Evolutionary conservation across 1,140 invertebrate genomes (phyloP).

Genomic region (Tetramorium alpestre): DNA sequence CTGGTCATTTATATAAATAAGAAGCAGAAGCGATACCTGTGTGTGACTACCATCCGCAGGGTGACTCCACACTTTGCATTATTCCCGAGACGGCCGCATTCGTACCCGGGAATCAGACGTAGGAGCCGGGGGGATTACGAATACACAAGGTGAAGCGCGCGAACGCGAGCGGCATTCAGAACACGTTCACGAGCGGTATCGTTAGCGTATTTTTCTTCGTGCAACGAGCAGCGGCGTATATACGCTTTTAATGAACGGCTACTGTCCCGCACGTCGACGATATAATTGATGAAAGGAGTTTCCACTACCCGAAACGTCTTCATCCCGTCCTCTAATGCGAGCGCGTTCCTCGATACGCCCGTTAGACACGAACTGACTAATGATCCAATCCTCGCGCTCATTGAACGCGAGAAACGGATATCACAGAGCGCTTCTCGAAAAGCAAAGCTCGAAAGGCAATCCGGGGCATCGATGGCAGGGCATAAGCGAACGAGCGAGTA

Average conservation of each 20-base stretch:
- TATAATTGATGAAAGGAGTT: slow-evolving; percentile 74
- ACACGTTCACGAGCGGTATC: slow-evolving; percentile 80
- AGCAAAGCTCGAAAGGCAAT: slow-evolving; percentile 6
- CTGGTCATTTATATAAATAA: slow-evolving; percentile 87
- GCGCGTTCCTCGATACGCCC: slow-evolving; percentile 65
- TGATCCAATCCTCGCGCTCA: slow-evolving; percentile 51
- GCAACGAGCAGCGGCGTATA: slow-evolving; percentile 75
- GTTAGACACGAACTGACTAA: slow-evolving; percentile 63
- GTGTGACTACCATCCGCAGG: slow-evolving; percentile 80
- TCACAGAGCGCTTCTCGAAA: not conserved
- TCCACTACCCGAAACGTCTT: slow-evolving; percentile 68
- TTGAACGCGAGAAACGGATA: slow-evolving; percentile 38
- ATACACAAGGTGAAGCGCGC: slow-evolving; percentile 66
- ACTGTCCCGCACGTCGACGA: slow-evolving; percentile 74
- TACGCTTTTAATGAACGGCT: slow-evolving; percentile 82
- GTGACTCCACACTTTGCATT: slow-evolving; percentile 85
- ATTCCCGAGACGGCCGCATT: slow-evolving; percentile 72
- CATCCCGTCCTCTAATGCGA: slow-evolving; percentile 62
- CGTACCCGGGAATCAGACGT: slow-evolving; percentile 69
- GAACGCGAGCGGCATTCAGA: slow-evolving; percentile 71
- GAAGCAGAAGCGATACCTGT: slow-evolving; percentile 84
- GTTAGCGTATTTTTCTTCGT: slow-evolving; percentile 83
- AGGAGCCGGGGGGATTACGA: slow-evolving; percentile 74
- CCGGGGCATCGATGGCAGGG: not conserved
- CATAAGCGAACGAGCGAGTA: not conserved